Percentiles rank a stretch among this genome's conserved stretches.
Evolutionary conservation across 2,113 vertebrate genomes (phyloP).

Genomic region (Cebidichthys violaceus): DNA sequence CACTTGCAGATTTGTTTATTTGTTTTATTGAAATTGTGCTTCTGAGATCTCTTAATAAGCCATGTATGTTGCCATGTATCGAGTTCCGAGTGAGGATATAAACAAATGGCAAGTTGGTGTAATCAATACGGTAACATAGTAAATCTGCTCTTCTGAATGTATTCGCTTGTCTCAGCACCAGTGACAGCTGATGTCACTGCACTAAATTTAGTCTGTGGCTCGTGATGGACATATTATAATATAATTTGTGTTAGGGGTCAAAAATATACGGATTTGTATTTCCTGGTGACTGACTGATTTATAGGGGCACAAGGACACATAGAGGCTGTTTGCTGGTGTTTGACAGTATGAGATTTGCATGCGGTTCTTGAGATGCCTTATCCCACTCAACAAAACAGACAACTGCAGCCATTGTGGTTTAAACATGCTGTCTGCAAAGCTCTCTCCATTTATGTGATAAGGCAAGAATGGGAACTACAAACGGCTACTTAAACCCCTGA

Average conservation of each 20-base stretch:
- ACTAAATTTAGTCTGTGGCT: slow-evolving; percentile 35
- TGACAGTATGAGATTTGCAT: not conserved
- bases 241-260: slow-evolving; percentile 24
- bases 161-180: slow-evolving; percentile 43
- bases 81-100: not conserved
- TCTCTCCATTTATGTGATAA: not conserved
- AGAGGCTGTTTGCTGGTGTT: not conserved
- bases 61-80: no score
- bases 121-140: slow-evolving; percentile 15
- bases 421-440: not conserved
- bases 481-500: not conserved
- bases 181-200: slow-evolving; percentile 58
- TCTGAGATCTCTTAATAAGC: not conserved
- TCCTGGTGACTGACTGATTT: not conserved
- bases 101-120: not conserved
- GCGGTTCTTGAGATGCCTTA: not conserved
- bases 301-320: not conserved
- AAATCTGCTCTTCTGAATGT: slow-evolving; percentile 1
- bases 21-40: not conserved
- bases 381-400: not conserved
- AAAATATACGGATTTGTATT: slow-evolving; percentile 7
- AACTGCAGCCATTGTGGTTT: not conserved
- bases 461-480: not conserved
- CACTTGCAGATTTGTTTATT: not conserved
- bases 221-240: not conserved